phyloP scores from a whole-genome alignment of 2,797 vertebrate species.

The Sebastes taczanowskii region DNA sequence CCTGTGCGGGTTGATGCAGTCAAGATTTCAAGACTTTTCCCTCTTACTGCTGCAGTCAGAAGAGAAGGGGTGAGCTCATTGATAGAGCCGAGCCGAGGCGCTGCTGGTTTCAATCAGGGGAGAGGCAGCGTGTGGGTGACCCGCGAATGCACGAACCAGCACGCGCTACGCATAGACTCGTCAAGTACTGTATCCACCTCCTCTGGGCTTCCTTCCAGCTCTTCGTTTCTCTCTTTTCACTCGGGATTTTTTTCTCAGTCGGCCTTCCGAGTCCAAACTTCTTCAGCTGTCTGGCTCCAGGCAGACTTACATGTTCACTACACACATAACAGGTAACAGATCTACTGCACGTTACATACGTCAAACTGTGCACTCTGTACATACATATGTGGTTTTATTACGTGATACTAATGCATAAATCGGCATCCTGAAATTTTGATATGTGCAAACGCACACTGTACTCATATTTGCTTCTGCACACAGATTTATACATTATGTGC shows the following conservation, averaged over 20 bases:
- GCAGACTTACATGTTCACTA: conserved; percentile 36
- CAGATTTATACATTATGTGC: not conserved
- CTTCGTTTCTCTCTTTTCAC: conserved; percentile 1
- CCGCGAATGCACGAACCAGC: conserved; percentile 9
- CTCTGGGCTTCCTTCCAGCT: conserved; percentile 23
- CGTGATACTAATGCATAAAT: not conserved
- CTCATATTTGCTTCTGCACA: not conserved
- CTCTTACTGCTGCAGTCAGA: not conserved
- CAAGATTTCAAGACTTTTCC: conserved; percentile 22
- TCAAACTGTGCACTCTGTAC: not conserved
- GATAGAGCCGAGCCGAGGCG: conserved; percentile 11
- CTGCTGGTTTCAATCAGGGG: conserved; percentile 67
- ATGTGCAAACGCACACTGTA: not conserved
- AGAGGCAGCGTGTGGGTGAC: conserved; percentile 43
- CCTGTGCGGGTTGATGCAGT: not conserved
- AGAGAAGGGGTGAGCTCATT: conserved; percentile 41
- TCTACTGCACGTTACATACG: not conserved
- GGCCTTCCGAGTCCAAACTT: not conserved
- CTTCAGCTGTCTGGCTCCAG: conserved; percentile 48
- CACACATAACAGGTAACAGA: not conserved
- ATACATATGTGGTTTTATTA: conserved; percentile 4
- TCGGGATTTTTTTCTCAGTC: conserved; percentile 22
- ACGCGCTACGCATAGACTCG: not conserved
- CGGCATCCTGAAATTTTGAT: not conserved
- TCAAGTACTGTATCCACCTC: conserved; percentile 11